phyloP scores from a whole-genome alignment of 2,797 vertebrate genomes.

The Eupleurogrammus muticus region DNA sequence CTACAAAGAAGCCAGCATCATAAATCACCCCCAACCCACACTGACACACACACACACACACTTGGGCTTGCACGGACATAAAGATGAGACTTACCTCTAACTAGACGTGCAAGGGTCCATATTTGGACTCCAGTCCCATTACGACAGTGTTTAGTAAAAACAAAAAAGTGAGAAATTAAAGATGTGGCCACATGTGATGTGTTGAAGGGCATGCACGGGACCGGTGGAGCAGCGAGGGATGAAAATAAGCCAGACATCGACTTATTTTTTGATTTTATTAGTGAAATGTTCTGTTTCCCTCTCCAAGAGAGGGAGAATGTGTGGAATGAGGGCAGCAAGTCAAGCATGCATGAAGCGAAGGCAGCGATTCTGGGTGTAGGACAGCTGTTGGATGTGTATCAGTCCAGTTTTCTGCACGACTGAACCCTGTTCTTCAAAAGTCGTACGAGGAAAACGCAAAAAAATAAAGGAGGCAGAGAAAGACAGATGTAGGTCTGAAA shows the following conservation, averaged over 20 bases:
- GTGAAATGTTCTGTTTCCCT: neutral
- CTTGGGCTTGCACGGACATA: slow-evolving; percentile 53
- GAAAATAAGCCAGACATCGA: slow-evolving; percentile 19
- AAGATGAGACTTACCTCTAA: slow-evolving; percentile 83
- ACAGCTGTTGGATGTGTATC: neutral
- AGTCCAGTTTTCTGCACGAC: neutral
- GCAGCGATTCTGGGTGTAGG: neutral
- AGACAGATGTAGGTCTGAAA: neutral
- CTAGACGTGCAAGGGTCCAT: slow-evolving; percentile 75
- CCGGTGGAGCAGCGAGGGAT: neutral
- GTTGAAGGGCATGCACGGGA: slow-evolving; percentile 51
- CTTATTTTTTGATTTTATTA: slow-evolving; percentile 4
- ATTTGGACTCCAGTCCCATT: slow-evolving; percentile 74
- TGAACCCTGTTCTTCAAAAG: slow-evolving; percentile 10
- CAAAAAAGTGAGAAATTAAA: slow-evolving; percentile 77
- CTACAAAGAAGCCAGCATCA: slow-evolving; percentile 47
- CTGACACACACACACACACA: slow-evolving; percentile 42
- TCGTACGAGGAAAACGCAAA: neutral
- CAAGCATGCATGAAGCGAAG: slow-evolving; percentile 36
- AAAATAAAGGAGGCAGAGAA: slow-evolving; percentile 3
- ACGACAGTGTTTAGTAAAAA: slow-evolving; percentile 77
- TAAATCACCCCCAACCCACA: slow-evolving; percentile 24
- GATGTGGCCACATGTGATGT: slow-evolving; percentile 44
- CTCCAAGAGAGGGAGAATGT: neutral
- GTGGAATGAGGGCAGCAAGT: slow-evolving; percentile 33